Conservation (phyloP, 2,113 vertebrate genomes). For the Procavia capensis region DNA sequence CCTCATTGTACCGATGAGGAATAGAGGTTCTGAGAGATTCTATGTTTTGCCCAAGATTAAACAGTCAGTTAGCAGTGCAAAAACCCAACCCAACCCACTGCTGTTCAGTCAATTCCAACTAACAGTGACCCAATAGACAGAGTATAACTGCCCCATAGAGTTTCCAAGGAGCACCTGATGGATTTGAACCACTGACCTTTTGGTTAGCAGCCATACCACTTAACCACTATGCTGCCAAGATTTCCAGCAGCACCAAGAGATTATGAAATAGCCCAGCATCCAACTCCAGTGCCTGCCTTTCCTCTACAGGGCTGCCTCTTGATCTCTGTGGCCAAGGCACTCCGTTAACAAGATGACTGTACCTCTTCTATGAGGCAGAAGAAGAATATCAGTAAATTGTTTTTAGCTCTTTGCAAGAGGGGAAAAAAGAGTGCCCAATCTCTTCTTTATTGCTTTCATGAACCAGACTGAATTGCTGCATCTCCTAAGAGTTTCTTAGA, state of each 20-base stretch:
- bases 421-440: constrained; percentile 12
- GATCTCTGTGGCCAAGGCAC: neutral
- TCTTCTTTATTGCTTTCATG: constrained; percentile 68
- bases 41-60: neutral
- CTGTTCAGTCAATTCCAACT: too few species aligned
- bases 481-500: constrained; percentile 52
- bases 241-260: neutral
- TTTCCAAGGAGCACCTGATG: too few species aligned
- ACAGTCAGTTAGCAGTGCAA: neutral
- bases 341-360: neutral
- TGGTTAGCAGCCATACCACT: too few species aligned
- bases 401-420: constrained; percentile 29
- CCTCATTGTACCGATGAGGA: neutral
- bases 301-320: neutral
- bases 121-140: too few species aligned
- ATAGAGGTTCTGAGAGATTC: neutral
- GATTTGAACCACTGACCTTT: too few species aligned
- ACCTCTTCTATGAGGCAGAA: constrained; percentile 45
- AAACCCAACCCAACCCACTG: too few species aligned
- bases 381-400: constrained; percentile 47
- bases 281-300: neutral
- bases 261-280: neutral
- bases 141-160: too few species aligned
- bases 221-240: too few species aligned
- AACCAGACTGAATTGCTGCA: constrained; percentile 46